These are phyloP conservation scores for Timandra comae DNA, from an alignment of 2,888 invertebrate species.

Conservation along the genomic window DNA sequence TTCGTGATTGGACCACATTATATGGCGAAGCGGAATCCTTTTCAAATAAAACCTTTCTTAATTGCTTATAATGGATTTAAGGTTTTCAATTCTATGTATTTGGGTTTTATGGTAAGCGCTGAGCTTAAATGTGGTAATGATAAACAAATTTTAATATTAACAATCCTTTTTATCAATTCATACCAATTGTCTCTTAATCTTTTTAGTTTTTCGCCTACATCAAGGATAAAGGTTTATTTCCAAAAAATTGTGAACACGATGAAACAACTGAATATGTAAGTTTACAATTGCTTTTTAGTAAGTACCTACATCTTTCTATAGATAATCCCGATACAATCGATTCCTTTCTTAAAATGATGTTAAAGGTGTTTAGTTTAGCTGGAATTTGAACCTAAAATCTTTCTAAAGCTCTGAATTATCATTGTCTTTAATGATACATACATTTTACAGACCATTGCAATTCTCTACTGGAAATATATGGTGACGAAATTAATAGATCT, in stretches of 20 bases:
- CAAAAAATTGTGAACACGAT: constrained; percentile 34
- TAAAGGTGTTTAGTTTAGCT: too few relatives aligned
- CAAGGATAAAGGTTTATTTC: constrained; percentile 34
- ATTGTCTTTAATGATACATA: too few relatives aligned
- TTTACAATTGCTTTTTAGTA: too few relatives aligned
- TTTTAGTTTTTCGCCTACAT: constrained; percentile 35
- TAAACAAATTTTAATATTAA: too few relatives aligned
- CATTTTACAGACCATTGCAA: constrained; percentile 31
- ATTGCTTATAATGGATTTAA: constrained; percentile 80
- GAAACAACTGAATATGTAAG: constrained; percentile 31
- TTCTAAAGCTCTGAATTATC: too few relatives aligned
- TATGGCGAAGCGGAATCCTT: constrained; percentile 79
- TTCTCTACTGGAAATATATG: constrained; percentile 79
- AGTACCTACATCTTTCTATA: too few relatives aligned
- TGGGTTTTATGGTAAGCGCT: constrained; percentile 69
- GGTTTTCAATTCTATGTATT: constrained; percentile 71
- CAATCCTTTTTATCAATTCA: too few relatives aligned
- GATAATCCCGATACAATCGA: too few relatives aligned
- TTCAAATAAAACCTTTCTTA: constrained; percentile 77
- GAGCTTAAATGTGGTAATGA: too few relatives aligned
- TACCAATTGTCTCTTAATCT: too few relatives aligned
- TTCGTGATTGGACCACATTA: constrained; percentile 79
- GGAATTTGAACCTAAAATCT: too few relatives aligned
- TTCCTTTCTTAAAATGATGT: too few relatives aligned
- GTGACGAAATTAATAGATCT: constrained; percentile 83